phyloP scores from a whole-genome alignment of 2,797 vertebrate genomes.

The Columba guinea region DNA sequence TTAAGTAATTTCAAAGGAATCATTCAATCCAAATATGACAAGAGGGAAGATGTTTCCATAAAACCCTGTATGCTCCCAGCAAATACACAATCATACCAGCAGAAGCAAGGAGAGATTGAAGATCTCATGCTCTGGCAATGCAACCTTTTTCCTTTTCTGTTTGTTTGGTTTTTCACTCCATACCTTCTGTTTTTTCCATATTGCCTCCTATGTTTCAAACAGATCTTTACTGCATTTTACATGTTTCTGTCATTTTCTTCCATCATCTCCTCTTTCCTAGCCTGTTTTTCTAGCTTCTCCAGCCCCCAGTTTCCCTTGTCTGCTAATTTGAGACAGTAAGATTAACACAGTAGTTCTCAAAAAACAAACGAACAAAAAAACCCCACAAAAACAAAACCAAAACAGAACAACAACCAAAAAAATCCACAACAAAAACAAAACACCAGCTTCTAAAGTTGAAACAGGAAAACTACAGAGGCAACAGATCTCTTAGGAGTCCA shows the following conservation, averaged over 20 bases:
- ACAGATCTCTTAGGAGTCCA: neutral
- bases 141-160: neutral
- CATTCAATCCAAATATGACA: neutral
- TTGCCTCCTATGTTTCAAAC: neutral
- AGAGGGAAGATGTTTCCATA: slow-evolving; percentile 4
- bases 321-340: neutral
- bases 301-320: neutral
- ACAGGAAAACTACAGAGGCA: neutral
- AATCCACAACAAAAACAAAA: too few relatives aligned
- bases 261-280: neutral
- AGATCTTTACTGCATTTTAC: neutral
- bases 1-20: neutral
- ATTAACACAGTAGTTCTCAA: neutral
- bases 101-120: neutral
- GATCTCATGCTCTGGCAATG: neutral
- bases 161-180: neutral
- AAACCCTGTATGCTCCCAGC: neutral
- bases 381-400: too few relatives aligned
- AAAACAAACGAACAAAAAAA: neutral
- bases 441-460: neutral
- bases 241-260: neutral
- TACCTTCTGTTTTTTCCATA: neutral
- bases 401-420: neutral
- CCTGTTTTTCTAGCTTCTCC: neutral
- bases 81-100: neutral